phyloP scores from a whole-genome alignment of 2,888 invertebrate species.

The Drosophila lacicola region DNA sequence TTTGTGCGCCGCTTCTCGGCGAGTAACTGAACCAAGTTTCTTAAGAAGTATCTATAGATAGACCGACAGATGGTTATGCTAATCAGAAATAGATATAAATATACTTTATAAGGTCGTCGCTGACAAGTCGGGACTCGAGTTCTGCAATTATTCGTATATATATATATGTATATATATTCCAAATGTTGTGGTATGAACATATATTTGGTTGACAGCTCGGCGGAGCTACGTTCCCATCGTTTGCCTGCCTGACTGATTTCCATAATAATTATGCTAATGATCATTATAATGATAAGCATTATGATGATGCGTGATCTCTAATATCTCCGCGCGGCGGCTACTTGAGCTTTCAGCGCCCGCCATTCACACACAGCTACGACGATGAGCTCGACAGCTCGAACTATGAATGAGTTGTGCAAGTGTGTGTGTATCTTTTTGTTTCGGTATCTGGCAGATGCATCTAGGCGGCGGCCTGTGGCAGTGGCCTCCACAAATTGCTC shows the following conservation, averaged over 20 bases:
- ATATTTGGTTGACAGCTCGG: background rate
- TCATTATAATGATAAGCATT: background rate
- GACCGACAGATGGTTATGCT: no score
- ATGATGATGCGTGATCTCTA: constrained; percentile 16
- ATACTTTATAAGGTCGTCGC: no score
- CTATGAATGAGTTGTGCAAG: constrained; percentile 22
- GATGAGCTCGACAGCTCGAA: background rate
- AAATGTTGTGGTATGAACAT: background rate
- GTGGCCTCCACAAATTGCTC: constrained; percentile 50
- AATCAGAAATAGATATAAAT: no score
- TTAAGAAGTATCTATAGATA: no score
- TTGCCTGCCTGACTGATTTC: constrained; percentile 25
- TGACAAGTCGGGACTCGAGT: no score
- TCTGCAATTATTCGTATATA: background rate
- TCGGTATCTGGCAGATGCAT: constrained; percentile 33
- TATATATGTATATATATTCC: background rate
- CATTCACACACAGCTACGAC: constrained; percentile 2
- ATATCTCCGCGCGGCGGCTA: constrained; percentile 2
- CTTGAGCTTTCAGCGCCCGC: constrained; percentile 27
- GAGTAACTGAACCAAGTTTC: no score
- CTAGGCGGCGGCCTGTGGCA: constrained; percentile 17
- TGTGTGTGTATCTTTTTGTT: constrained; percentile 15
- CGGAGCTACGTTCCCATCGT: constrained; percentile 8
- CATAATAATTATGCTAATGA: constrained; percentile 14
- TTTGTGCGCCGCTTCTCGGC: no score